Evolutionary conservation across 2,888 invertebrate species (phyloP).

Genomic region (Sphaerophoria rueppellii): DNA sequence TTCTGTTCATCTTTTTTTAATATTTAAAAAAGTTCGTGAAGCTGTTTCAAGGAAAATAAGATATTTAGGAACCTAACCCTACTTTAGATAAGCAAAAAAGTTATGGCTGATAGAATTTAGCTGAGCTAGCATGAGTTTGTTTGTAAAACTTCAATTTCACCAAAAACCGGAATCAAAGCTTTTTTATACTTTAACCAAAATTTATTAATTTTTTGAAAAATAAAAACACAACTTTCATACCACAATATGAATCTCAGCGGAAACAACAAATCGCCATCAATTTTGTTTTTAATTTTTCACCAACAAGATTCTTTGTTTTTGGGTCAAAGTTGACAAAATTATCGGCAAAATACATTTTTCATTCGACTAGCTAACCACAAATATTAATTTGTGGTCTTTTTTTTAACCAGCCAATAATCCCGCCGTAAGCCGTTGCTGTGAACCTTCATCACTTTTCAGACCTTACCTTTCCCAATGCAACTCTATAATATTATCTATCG

Average conservation of each 20-base stretch:
- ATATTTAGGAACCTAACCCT: background rate
- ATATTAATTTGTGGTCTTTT: background rate
- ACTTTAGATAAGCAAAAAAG: background rate
- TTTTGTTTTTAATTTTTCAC: no score
- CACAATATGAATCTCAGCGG: no score
- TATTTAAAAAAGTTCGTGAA: constrained; percentile 15
- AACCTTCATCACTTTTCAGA: constrained; percentile 26
- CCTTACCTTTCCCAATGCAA: constrained; percentile 43
- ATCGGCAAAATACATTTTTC: constrained; percentile 10
- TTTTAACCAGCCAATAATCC: background rate
- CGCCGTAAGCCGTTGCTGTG: background rate
- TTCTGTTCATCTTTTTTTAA: background rate
- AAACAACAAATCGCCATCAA: no score
- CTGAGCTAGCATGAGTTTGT: no score
- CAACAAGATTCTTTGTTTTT: background rate
- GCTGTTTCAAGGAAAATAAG: constrained; percentile 46
- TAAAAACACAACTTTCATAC: no score
- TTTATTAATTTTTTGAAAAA: no score
- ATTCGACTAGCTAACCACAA: background rate
- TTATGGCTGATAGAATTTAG: constrained; percentile 3
- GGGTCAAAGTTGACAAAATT: background rate
- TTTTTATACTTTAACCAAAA: no score
- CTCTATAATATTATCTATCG: background rate
- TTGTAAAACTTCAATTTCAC: no score
- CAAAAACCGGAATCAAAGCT: no score